phyloP scores from a whole-genome alignment of 2,113 vertebrate species.

The Brachyhypopomus gauderio region DNA sequence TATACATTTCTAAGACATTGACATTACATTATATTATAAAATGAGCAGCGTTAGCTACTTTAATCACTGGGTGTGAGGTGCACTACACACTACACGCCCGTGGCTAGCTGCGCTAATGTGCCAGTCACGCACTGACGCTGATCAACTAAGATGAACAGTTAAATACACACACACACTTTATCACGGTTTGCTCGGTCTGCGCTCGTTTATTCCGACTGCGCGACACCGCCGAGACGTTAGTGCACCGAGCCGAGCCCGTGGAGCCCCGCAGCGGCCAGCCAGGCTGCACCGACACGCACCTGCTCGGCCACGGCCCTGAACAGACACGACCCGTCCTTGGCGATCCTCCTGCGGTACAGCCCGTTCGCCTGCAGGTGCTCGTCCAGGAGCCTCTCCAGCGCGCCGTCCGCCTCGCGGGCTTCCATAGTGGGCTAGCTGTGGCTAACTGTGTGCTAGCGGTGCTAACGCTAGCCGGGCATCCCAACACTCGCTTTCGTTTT shows the following conservation, averaged over 20 bases:
- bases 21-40: too few relatives aligned
- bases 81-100: neutral
- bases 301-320: constrained; percentile 96
- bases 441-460: neutral
- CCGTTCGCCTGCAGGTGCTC: constrained; percentile 80
- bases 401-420: constrained; percentile 46
- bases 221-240: too few relatives aligned
- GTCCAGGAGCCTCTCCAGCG: constrained; percentile 81
- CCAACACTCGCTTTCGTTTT: constrained; percentile 26
- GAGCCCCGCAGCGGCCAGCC: too few relatives aligned
- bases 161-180: too few relatives aligned
- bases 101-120: constrained; percentile 3
- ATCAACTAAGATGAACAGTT: neutral
- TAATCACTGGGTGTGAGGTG: too few relatives aligned
- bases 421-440: constrained; percentile 14
- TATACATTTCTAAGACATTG: too few relatives aligned
- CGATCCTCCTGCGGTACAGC: constrained; percentile 86
- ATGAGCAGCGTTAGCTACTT: too few relatives aligned
- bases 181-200: neutral
- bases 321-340: constrained; percentile 95
- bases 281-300: constrained; percentile 69
- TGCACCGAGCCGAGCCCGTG: too few relatives aligned
- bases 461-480: neutral
- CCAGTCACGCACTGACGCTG: neutral
- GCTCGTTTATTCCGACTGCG: neutral